A percentile compares a stretch with the other conserved stretches of the same genome.
Conservation (phyloP, 35 echinoderm and acorn worm genomes). For the Chiridota heheva region DNA sequence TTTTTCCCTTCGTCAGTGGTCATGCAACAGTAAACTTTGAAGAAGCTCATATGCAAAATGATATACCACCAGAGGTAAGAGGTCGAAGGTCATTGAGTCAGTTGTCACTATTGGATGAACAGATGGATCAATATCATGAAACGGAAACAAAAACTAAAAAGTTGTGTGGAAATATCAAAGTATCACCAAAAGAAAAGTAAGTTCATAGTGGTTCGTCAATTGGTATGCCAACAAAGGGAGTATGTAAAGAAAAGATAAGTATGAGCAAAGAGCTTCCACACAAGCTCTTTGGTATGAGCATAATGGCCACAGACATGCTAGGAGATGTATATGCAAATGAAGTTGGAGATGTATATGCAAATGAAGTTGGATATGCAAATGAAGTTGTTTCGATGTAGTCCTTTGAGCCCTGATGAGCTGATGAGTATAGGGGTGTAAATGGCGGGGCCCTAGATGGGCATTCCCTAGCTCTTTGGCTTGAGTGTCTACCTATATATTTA, state of each 20-base stretch:
- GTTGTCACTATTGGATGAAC: slow-evolving; percentile 32
- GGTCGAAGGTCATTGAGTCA: slow-evolving; percentile 14
- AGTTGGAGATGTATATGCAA: neutral
- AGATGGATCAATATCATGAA: slow-evolving; percentile 35
- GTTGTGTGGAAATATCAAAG: neutral
- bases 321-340: neutral
- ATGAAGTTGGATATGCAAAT: neutral
- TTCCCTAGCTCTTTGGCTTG: no score
- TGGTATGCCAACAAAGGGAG: neutral
- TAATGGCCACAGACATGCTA: neutral
- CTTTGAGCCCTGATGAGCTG: no score
- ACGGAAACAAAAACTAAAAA: neutral
- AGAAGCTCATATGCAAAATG: no score
- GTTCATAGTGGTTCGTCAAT: neutral
- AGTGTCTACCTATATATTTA: no score
- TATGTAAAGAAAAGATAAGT: neutral
- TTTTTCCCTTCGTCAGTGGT: no score
- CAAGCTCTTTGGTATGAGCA: neutral
- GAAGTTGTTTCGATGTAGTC: no score
- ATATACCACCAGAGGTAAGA: neutral
- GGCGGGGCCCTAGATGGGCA: no score
- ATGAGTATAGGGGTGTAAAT: no score
- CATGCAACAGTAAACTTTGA: no score
- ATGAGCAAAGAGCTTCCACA: neutral
- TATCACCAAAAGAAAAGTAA: slow-evolving; percentile 35